phyloP scores from a whole-genome alignment of 2,888 invertebrate genomes.

The Willowsia nigromaculata region DNA sequence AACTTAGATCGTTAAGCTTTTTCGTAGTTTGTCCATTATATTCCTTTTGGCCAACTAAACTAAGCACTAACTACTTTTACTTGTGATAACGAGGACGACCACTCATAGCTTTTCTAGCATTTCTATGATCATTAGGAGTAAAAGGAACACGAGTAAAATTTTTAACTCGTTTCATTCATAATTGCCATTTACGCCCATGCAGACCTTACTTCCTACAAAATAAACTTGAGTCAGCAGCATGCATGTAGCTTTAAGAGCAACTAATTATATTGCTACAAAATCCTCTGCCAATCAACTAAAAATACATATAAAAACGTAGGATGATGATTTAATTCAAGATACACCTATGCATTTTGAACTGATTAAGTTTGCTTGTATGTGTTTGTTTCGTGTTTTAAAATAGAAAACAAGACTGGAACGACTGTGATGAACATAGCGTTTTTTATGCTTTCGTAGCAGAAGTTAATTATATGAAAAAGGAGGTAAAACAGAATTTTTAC shows the following conservation, averaged over 20 bases:
- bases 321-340: conserved; percentile 23
- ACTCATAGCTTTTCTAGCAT: background rate
- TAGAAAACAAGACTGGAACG: background rate
- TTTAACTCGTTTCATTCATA: background rate
- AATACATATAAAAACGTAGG: background rate
- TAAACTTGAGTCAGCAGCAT: background rate
- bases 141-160: background rate
- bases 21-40: conserved; percentile 27
- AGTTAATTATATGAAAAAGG: conserved; percentile 19
- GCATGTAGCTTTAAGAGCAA: background rate
- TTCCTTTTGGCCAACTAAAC: background rate
- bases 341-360: background rate
- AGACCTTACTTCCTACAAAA: background rate
- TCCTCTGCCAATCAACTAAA: conserved; percentile 4
- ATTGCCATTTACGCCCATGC: background rate
- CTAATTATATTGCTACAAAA: background rate
- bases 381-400: background rate
- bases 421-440: background rate
- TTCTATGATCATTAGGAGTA: background rate
- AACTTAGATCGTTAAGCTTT: conserved; percentile 59
- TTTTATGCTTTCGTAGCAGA: background rate
- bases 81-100: conserved; percentile 7
- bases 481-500: conserved; percentile 32
- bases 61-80: conserved; percentile 24
- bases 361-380: background rate